Evolutionary conservation across 2,797 vertebrate species (phyloP).

Genomic region (Phrynocephalus forsythii): DNA sequence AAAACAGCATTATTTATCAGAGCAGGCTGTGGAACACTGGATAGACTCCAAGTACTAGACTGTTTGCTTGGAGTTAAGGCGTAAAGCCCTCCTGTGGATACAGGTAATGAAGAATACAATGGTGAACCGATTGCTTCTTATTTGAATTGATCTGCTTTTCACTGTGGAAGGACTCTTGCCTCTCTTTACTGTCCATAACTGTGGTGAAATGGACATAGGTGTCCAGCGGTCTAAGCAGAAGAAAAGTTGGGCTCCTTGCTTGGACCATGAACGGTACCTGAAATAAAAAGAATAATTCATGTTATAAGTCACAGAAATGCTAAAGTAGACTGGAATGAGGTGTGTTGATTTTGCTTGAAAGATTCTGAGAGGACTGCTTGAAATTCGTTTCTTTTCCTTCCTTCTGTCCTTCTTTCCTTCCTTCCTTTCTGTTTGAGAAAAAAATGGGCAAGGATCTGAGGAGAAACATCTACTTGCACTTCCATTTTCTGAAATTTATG

Average conservation of each 20-base stretch:
- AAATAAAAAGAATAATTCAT: background rate
- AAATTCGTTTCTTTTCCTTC: background rate
- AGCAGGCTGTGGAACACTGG: background rate
- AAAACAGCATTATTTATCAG: background rate
- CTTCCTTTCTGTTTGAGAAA: background rate
- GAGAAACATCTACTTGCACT: background rate
- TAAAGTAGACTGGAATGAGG: background rate
- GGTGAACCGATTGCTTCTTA: background rate
- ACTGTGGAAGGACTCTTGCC: background rate
- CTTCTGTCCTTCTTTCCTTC: background rate
- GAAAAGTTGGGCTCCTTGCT: no score
- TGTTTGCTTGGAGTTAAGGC: background rate
- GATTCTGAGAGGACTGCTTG: background rate
- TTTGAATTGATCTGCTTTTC: background rate
- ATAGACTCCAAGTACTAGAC: background rate
- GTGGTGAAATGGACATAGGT: background rate
- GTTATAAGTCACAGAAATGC: background rate
- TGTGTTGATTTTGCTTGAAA: background rate
- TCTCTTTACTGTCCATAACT: background rate
- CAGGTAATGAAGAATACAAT: background rate
- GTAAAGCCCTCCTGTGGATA: background rate
- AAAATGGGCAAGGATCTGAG: background rate
- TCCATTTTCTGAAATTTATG: background rate
- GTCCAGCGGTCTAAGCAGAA: no score
- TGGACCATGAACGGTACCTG: background rate